phyloP scores from a whole-genome alignment of 64 coral and sea anemone genomes.

The Pachyseris speciosa region DNA sequence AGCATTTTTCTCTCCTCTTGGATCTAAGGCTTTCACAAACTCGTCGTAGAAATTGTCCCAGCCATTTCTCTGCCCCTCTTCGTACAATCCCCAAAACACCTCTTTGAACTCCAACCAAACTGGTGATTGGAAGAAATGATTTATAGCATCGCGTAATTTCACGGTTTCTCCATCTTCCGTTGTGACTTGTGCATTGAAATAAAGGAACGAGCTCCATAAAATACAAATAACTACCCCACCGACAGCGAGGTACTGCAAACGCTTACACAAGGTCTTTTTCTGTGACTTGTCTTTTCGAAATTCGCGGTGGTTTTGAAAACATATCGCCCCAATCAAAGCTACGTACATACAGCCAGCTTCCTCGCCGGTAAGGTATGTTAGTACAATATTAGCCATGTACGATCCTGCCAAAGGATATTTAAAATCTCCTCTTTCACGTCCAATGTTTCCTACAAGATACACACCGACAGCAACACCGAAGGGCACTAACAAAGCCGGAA shows the following conservation, averaged over 20 bases:
- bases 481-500: conserved; percentile 76
- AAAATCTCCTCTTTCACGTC: conserved; percentile 93
- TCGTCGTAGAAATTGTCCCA: conserved; percentile 98
- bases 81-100: conserved; percentile 82
- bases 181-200: conserved; percentile 93
- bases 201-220: conserved; percentile 90
- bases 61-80: conserved; percentile 91
- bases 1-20: conserved; percentile 98
- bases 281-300: conserved; percentile 63
- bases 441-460: conserved; percentile 95
- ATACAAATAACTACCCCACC: conserved; percentile 75
- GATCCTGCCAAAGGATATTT: conserved; percentile 84
- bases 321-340: conserved; percentile 81
- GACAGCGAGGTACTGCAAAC: conserved; percentile 72
- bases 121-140: conserved; percentile 98
- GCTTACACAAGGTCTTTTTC: conserved; percentile 71
- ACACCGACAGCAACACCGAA: conserved; percentile 90
- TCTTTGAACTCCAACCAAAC: conserved; percentile 97
- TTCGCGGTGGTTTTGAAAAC: conserved; percentile 82
- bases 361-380: conserved; percentile 78
- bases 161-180: conserved; percentile 99
- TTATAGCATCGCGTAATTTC: conserved; percentile 92
- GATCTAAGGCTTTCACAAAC: conserved; percentile 96
- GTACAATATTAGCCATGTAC: conserved; percentile 60
- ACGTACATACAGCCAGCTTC: conserved; percentile 96